phyloP scores from a whole-genome alignment of 2,113 vertebrate genomes.

The Notarius quadriscutis region DNA sequence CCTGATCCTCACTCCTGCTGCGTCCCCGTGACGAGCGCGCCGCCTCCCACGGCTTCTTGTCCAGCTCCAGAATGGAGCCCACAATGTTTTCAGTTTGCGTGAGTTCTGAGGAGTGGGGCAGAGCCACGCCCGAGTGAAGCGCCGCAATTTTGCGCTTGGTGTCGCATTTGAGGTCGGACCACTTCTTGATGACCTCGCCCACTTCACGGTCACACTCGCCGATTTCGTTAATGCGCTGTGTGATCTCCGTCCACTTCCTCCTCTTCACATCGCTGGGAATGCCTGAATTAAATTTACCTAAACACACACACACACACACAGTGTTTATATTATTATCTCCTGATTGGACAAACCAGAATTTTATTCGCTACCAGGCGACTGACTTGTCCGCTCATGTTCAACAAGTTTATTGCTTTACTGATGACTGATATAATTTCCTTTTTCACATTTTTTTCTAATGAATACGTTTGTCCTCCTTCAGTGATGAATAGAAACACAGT shows the following conservation, averaged over 20 bases:
- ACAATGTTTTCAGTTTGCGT: constrained; percentile 73
- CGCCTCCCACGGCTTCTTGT: constrained; percentile 56
- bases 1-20: constrained; percentile 57
- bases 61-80: constrained; percentile 75
- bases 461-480: neutral
- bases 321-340: neutral
- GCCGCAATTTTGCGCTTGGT: constrained; percentile 75
- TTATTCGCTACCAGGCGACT: neutral
- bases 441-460: neutral
- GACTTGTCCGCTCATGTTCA: neutral
- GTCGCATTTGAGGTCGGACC: constrained; percentile 79
- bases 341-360: neutral
- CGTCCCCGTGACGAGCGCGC: constrained; percentile 8
- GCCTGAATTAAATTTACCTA: constrained; percentile 77
- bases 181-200: constrained; percentile 78
- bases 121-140: constrained; percentile 65
- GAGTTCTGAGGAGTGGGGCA: constrained; percentile 66
- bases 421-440: neutral
- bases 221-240: constrained; percentile 75
- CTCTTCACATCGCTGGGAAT: constrained; percentile 72
- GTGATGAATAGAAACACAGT: neutral
- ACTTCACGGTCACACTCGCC: constrained; percentile 77
- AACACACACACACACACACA: constrained; percentile 5
- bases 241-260: constrained; percentile 76
- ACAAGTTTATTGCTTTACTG: neutral